Evolutionary conservation across 2,113 vertebrate genomes (phyloP).

Genomic region (Oryzias woworae): DNA sequence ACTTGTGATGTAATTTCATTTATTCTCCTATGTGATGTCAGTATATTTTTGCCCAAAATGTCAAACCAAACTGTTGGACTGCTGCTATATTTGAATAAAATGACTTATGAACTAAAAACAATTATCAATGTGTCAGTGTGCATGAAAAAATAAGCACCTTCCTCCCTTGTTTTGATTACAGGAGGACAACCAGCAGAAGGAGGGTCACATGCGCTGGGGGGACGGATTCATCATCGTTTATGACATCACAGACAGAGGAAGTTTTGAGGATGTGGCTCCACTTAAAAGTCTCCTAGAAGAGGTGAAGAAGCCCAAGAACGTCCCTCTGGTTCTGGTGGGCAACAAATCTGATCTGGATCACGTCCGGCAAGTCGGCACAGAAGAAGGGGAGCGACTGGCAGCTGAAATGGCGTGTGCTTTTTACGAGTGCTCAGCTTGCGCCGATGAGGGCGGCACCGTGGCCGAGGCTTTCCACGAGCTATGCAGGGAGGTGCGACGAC

Average conservation of each 20-base stretch:
- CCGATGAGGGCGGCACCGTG: slow-evolving; percentile 85
- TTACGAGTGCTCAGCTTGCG: slow-evolving; percentile 96
- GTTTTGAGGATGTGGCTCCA: slow-evolving; percentile 91
- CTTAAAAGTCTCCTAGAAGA: slow-evolving; percentile 91
- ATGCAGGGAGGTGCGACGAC: slow-evolving; percentile 89
- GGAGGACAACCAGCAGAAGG: slow-evolving; percentile 93
- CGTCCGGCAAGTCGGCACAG: slow-evolving; percentile 89
- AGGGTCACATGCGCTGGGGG: slow-evolving; percentile 94
- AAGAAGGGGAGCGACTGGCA: slow-evolving; percentile 94
- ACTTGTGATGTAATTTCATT: too few species aligned
- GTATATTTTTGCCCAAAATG: too few species aligned
- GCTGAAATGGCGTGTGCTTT: slow-evolving; percentile 94
- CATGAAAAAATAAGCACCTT: background rate
- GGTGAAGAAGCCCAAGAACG: slow-evolving; percentile 92
- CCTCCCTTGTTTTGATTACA: slow-evolving; percentile 42
- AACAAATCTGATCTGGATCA: slow-evolving; percentile 98
- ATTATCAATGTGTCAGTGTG: too few species aligned
- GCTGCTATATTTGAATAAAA: too few species aligned
- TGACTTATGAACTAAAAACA: too few species aligned
- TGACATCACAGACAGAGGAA: slow-evolving; percentile 94
- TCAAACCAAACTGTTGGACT: too few species aligned
- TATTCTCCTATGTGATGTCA: too few species aligned
- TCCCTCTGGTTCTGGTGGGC: slow-evolving; percentile 91
- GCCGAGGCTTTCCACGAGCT: slow-evolving; percentile 93
- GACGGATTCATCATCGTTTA: slow-evolving; percentile 96